Evolutionary conservation across 2,797 vertebrate species (phyloP), one percentile per base, ranked within the genome.

Genomic region (Xenopus petersii): DNA sequence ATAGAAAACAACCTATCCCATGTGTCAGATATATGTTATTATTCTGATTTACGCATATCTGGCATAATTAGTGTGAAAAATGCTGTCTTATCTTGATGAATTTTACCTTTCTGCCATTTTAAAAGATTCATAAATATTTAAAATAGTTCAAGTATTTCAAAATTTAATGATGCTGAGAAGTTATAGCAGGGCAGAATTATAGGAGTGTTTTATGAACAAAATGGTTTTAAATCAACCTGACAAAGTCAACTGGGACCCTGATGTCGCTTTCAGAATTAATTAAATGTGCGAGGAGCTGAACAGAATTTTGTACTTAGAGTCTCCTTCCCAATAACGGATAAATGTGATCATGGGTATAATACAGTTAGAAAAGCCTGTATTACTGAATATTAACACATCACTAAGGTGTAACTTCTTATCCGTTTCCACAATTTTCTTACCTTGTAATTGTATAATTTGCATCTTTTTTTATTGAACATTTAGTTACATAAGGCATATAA

Each of bases 261-360:
- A 70, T 79, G 77, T 74, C 77, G 67, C 77, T 74, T 79, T 79
- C 77, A 2, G 49, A 70, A 79, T 79, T 42, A 79, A 79, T 79
- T 79, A 79, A 2, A 83, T 80, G 80, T 80, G 81, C 82, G 82
- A 81, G 60, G 81, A 84, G 84, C 88, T 88, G 92, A 91, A 93
- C 87, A 89, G 86, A 93, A 87, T 88, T 88, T 82, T 65, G 80
- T 71, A 85, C 84, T 87, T 89, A 82, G 89, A 84, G 81, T 42
- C 16, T 88, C 88, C 89, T 83, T 86, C 88, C 90, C 83, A 84
- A 88, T 83, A 82, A 87, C 80, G 81, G 82, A 81, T 86, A 91
- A 91, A 91, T 90, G 85, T 65, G 71, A 74, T 74, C 62, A 70
- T 65, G 67, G 36, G 47, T 74, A n/a, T 77, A 71, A 79, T 74